A percentile compares a stretch with the other conserved stretches of the same genome.
phyloP scores from a whole-genome alignment of 2,113 vertebrate genomes.

The pig (Sus scrofa) region DNA sequence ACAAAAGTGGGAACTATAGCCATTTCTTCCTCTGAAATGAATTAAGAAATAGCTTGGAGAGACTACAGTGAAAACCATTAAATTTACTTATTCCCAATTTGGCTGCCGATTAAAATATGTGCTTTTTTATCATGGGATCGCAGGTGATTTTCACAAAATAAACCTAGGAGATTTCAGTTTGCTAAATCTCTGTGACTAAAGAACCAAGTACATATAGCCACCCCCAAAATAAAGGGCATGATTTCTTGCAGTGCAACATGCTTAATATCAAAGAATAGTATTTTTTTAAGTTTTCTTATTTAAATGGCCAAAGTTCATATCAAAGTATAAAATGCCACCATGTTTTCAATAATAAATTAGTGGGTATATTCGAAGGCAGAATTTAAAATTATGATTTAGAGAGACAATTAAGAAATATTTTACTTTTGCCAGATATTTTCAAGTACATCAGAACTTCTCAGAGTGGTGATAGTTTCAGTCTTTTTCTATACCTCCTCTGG shows the following conservation, averaged over 20 bases:
- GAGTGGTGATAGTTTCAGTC: slow-evolving; percentile 4
- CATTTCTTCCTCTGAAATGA: slow-evolving; percentile 56
- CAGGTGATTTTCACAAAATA: slow-evolving; percentile 46
- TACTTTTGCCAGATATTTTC: slow-evolving; percentile 14
- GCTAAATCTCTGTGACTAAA: slow-evolving; percentile 17
- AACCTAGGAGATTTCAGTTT: slow-evolving; percentile 17
- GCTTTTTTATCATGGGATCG: not conserved
- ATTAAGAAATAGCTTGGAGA: slow-evolving; percentile 23
- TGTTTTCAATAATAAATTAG: slow-evolving; percentile 9
- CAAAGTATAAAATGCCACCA: slow-evolving; percentile 25
- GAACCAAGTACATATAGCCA: not conserved
- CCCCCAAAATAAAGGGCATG: not conserved
- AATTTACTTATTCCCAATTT: slow-evolving; percentile 15
- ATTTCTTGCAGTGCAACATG: not conserved
- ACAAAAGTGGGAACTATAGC: not conserved
- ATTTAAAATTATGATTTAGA: slow-evolving; percentile 53
- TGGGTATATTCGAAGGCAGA: slow-evolving; percentile 6
- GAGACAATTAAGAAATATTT: not conserved
- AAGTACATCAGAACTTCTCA: slow-evolving; percentile 2
- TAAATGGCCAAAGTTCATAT: not conserved
- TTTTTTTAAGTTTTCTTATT: slow-evolving; percentile 28
- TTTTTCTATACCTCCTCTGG: not conserved
- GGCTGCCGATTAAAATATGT: slow-evolving; percentile 38
- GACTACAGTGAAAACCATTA: slow-evolving; percentile 21
- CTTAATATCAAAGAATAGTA: not conserved